A percentile compares a stretch with the other conserved stretches of the same genome.
These are phyloP conservation scores for Amphimallon solstitiale DNA, from an alignment of 2,888 invertebrate species.

Conservation along the genomic window DNA sequence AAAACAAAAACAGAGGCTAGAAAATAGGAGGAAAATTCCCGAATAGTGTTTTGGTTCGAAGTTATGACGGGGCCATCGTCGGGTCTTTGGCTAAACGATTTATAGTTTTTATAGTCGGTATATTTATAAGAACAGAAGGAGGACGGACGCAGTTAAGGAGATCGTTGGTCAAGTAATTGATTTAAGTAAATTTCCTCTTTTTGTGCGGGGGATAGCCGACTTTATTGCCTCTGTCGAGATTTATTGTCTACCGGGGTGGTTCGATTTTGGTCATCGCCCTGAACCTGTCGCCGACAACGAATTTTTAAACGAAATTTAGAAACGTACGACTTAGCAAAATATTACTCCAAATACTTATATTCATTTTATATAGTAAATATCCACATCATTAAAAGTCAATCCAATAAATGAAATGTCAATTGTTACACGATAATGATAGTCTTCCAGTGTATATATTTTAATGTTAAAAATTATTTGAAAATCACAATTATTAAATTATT, in stretches of 20 bases:
- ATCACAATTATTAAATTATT: too few relatives aligned
- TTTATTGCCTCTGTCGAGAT: neutral
- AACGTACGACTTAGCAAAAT: too few relatives aligned
- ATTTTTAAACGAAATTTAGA: too few relatives aligned
- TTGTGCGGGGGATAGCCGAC: neutral
- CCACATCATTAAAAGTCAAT: too few relatives aligned
- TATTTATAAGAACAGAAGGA: slow-evolving; percentile 30
- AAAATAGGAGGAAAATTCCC: neutral
- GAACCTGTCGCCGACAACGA: too few relatives aligned
- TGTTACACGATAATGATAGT: too few relatives aligned
- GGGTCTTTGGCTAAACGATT: slow-evolving; percentile 56
- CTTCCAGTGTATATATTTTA: too few relatives aligned
- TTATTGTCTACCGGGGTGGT: neutral
- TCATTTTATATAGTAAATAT: too few relatives aligned
- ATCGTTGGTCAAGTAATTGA: slow-evolving; percentile 57
- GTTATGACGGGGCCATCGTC: slow-evolving; percentile 48
- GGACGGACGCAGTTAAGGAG: slow-evolving; percentile 54
- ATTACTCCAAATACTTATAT: too few relatives aligned
- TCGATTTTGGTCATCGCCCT: too few relatives aligned
- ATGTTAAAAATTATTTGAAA: too few relatives aligned
- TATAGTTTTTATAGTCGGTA: slow-evolving; percentile 54
- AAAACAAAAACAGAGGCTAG: slow-evolving; percentile 46
- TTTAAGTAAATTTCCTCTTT: slow-evolving; percentile 51
- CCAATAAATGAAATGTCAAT: too few relatives aligned
- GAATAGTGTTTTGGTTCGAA: neutral